Base-by-base conservation (phyloP, 2,113 vertebrate genomes). In the Erpornis zantholeuca region DNA sequence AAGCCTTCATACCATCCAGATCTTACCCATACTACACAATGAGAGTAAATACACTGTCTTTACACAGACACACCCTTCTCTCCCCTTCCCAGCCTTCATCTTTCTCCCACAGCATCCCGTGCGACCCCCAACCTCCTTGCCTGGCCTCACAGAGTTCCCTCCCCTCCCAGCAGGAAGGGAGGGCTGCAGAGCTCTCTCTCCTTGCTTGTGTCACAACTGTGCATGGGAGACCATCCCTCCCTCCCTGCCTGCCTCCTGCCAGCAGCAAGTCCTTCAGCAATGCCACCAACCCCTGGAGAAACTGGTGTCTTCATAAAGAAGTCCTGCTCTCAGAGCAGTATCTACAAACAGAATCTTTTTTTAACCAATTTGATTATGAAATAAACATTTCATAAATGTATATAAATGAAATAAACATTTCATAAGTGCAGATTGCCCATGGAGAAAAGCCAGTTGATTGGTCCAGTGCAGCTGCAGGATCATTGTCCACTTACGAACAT, bases 121-220 rank as follows among this genome's bases (percentile, higher is more conserved):
- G 0, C 40, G 52, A 25, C 1, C 3, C 23, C 6, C n/a, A 64
- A 19, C 15, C 49, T 31, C 35, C 21, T 10, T 15, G 5, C 4
- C 54, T 65, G 16, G 44, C 36, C 35, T 10, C 36, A 23, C 6
- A 24, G 40, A 29, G 11, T 21, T 47, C 47, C 24, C 25, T 81
- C 5, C 17, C 2, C 29, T 56, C 9, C 5, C 40, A 61, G 22
- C 17, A 60, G 10, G 15, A 10, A 35, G 4, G 3, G 20, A 57
- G 16, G 6, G 8, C 12, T 42, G 38, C 25, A 64, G 49, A 60
- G 3, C 6, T 66, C 24, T 31, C 36, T 53, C 18, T 38, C 14
- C 22, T 13, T n/a, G 59, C 29, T 4, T 27, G 16, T 12, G 40
- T 13, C 23, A 73, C 1, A 9, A 33, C 36, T 18, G 2, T 49